phyloP scores from a whole-genome alignment of 2,113 vertebrate species.

The Danionella cerebrum region DNA sequence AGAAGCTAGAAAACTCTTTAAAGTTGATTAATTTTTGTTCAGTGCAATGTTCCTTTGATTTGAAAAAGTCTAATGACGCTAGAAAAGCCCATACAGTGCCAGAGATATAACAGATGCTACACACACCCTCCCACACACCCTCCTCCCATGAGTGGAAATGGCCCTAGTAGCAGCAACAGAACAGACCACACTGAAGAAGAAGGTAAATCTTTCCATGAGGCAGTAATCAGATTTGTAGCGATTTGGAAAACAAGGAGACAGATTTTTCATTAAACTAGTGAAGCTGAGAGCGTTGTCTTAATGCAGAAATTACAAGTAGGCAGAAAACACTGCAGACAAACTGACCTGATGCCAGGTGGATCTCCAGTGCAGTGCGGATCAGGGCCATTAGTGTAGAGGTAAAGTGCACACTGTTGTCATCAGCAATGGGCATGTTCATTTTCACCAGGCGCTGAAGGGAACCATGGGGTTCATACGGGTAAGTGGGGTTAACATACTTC shows the following conservation, averaged over 20 bases:
- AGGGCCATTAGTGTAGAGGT: slow-evolving; percentile 90
- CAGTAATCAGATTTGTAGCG: not conserved
- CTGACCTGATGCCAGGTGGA: slow-evolving; percentile 85
- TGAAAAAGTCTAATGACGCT: slow-evolving; percentile 28
- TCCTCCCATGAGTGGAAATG: slow-evolving; percentile 41
- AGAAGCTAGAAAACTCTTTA: not conserved
- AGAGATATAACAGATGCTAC: slow-evolving; percentile 6
- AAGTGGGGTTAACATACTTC: slow-evolving; percentile 17
- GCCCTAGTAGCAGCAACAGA: slow-evolving; percentile 17
- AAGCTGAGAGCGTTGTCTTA: not conserved
- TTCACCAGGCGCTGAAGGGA: slow-evolving; percentile 79
- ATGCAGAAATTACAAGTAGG: not conserved
- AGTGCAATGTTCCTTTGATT: not conserved
- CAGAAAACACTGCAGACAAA: slow-evolving; percentile 36
- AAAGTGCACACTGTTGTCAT: slow-evolving; percentile 84
- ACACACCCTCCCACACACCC: slow-evolving; percentile 17
- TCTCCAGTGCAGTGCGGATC: slow-evolving; percentile 87
- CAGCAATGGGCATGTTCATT: slow-evolving; percentile 95
- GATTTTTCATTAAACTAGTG: not conserved
- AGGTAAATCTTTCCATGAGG: slow-evolving; percentile 4
- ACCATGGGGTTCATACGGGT: slow-evolving; percentile 12
- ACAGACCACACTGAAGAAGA: not conserved
- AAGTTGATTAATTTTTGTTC: not conserved
- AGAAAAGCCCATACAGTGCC: not conserved
- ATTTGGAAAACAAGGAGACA: not conserved